phyloP scores from a whole-genome alignment of 2,113 vertebrate genomes.

The Microtus montanus region DNA sequence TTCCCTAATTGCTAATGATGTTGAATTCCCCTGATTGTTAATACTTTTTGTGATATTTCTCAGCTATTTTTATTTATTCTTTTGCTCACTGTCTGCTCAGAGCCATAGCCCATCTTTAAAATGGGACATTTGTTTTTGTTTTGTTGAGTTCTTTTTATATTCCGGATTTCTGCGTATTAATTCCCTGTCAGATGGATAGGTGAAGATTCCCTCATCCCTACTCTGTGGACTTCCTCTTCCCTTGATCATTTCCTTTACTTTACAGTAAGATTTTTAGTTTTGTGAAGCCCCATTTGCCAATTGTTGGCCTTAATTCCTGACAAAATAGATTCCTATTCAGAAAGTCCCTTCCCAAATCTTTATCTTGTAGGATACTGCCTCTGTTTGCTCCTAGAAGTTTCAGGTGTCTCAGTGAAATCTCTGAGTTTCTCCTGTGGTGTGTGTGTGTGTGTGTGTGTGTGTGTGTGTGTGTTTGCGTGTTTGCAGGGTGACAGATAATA shows the following conservation, averaged over 20 bases:
- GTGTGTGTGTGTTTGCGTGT: background rate
- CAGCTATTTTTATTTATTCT: background rate
- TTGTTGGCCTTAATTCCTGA: background rate
- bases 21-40: background rate
- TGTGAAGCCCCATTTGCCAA: background rate
- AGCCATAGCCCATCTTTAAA: background rate
- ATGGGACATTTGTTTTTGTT: background rate
- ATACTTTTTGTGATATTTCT: background rate
- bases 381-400: background rate
- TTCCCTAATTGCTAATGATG: background rate
- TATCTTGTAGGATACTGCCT: background rate
- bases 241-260: background rate
- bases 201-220: background rate
- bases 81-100: background rate
- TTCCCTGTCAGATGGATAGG: background rate
- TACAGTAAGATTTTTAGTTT: background rate
- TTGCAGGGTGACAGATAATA: background rate
- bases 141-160: background rate
- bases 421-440: too few relatives aligned
- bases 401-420: background rate
- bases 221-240: background rate
- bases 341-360: background rate
- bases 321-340: background rate
- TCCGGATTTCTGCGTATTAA: background rate
- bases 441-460: too few relatives aligned